A percentile compares a stretch with the other conserved stretches of the same genome.
Conservation (phyloP, 2,888 invertebrate species). For the Caenorhabditis sp. region DNA sequence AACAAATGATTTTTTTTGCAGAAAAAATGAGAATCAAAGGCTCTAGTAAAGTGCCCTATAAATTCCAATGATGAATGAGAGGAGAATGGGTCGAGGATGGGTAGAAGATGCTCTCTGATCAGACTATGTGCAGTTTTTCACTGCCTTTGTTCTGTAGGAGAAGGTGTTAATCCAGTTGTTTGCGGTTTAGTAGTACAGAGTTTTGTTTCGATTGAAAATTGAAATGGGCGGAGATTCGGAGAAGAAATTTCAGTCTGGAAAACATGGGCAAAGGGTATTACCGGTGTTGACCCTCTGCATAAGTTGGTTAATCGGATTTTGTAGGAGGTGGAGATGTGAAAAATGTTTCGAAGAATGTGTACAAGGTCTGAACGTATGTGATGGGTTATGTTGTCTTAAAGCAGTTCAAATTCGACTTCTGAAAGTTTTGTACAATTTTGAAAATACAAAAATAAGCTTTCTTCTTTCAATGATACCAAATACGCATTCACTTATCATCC, state of each 20-base stretch:
- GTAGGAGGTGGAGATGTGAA: background rate
- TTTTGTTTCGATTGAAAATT: constrained; percentile 12
- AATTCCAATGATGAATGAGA: constrained; percentile 25
- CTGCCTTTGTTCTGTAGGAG: constrained; percentile 4
- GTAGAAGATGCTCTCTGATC: constrained; percentile 5
- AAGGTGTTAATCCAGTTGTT: constrained; percentile 23
- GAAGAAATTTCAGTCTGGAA: background rate
- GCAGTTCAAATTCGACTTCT: background rate
- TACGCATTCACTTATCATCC: too few species aligned
- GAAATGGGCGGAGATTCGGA: constrained; percentile 2
- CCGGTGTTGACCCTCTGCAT: background rate
- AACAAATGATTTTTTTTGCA: background rate
- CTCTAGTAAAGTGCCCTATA: constrained; percentile 31
- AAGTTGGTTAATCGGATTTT: background rate
- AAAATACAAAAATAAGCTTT: background rate
- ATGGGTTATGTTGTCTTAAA: too few species aligned
- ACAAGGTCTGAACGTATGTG: too few species aligned
- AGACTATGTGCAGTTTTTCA: constrained; percentile 1
- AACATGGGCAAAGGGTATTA: background rate
- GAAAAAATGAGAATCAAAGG: constrained; percentile 6
- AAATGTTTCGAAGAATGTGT: too few species aligned
- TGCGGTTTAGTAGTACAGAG: constrained; percentile 11
- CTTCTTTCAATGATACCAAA: too few species aligned
- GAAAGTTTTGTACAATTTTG: background rate
- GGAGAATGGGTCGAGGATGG: constrained; percentile 6